Conservation (phyloP, 2,797 vertebrate species). For the Catostomus latipinnis region DNA sequence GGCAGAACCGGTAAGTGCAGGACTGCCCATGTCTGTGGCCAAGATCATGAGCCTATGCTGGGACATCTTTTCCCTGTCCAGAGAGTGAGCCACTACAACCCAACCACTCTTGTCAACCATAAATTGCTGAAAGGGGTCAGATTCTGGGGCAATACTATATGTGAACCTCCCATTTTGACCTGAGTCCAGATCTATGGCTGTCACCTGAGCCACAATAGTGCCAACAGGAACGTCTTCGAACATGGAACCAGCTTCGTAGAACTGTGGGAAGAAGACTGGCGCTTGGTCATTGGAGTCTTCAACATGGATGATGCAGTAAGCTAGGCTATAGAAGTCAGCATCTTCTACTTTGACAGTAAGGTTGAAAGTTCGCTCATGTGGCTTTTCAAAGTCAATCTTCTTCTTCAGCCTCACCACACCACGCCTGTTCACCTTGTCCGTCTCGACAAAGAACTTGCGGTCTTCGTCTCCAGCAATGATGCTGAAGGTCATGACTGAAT, state of each 20-base stretch:
- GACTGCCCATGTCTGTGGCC: conserved; percentile 82
- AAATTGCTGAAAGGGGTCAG: conserved; percentile 83
- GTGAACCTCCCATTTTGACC: conserved; percentile 85
- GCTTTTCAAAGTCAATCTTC: conserved; percentile 87
- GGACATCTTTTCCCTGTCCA: conserved; percentile 83
- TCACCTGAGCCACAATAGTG: conserved; percentile 85
- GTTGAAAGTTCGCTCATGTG: conserved; percentile 87
- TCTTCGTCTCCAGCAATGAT: conserved; percentile 85
- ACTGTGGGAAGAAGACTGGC: conserved; percentile 86
- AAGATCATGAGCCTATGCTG: conserved; percentile 84
- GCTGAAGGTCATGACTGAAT: conserved; percentile 86
- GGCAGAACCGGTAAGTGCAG: conserved; percentile 82
- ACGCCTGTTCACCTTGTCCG: conserved; percentile 80
- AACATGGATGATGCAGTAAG: conserved; percentile 85
- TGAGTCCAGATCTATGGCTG: conserved; percentile 87
- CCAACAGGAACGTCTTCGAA: conserved; percentile 82
- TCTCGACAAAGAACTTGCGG: conserved; percentile 88
- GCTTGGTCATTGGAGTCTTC: conserved; percentile 88
- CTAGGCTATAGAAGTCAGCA: conserved; percentile 81
- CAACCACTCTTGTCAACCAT: conserved; percentile 83
- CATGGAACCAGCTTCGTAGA: conserved; percentile 82
- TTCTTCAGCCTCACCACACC: conserved; percentile 84
- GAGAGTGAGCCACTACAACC: conserved; percentile 77
- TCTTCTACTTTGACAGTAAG: conserved; percentile 90
- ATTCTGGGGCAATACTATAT: conserved; percentile 81